A percentile compares a stretch with the other conserved stretches of the same genome.
phyloP scores from a whole-genome alignment of 2,888 invertebrate genomes.

The Spisula subtruncata region DNA sequence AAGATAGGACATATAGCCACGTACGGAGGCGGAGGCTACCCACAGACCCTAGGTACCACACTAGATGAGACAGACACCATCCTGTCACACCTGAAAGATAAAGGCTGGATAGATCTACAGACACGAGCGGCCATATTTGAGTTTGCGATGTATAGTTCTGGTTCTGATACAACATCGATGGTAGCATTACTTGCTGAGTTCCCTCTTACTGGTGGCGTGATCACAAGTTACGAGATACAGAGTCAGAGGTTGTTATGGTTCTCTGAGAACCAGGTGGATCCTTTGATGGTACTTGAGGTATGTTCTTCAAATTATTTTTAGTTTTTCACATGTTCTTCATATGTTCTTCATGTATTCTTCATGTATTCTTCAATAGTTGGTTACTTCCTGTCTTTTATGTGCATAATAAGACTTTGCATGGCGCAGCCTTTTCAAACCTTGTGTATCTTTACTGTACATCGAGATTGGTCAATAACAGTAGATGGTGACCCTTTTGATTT shows the following conservation, averaged over 20 bases:
- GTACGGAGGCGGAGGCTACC: constrained; percentile 83
- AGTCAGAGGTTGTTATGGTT: constrained; percentile 80
- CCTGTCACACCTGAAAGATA: constrained; percentile 75
- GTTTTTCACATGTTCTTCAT: no score
- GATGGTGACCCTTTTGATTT: no score
- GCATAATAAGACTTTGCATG: no score
- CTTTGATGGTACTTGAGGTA: constrained; percentile 82
- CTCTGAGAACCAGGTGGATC: constrained; percentile 74
- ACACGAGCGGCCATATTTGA: constrained; percentile 91
- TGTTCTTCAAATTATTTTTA: neutral
- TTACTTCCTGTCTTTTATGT: no score
- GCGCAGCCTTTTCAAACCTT: no score
- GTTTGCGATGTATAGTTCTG: constrained; percentile 91
- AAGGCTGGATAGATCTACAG: constrained; percentile 80
- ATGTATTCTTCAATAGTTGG: no score
- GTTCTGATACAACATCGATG: constrained; percentile 91
- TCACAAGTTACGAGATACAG: constrained; percentile 79
- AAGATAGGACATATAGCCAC: constrained; percentile 73
- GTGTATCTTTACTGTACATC: no score
- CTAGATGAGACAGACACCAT: constrained; percentile 74
- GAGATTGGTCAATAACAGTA: no score
- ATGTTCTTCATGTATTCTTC: no score
- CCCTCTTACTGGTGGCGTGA: constrained; percentile 83
- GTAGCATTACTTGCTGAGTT: constrained; percentile 84
- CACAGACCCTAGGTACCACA: constrained; percentile 76